phyloP scores from a whole-genome alignment of 2,113 vertebrate species.

The Xiphophorus hellerii region DNA sequence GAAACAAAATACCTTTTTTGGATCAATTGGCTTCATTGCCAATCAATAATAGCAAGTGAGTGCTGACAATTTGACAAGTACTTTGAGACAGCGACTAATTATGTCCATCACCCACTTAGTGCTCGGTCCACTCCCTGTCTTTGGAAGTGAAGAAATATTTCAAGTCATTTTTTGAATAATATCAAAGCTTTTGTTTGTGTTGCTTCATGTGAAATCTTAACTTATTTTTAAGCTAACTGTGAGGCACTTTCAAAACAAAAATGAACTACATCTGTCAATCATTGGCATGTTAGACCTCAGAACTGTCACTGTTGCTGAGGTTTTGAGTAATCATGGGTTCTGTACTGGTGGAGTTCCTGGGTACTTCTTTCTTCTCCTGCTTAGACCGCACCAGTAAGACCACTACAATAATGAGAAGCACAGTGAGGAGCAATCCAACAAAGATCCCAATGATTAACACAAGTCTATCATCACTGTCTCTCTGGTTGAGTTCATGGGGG shows the following conservation, averaged over 20 bases:
- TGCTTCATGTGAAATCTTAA: constrained; percentile 59
- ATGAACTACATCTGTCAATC: constrained; percentile 23
- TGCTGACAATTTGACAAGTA: constrained; percentile 45
- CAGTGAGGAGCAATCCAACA: constrained; percentile 78
- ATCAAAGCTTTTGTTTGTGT: constrained; percentile 65
- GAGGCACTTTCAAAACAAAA: constrained; percentile 80
- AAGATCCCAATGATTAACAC: constrained; percentile 79
- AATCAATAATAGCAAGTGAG: constrained; percentile 38
- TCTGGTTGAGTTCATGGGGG: constrained; percentile 77
- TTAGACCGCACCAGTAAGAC: constrained; percentile 76
- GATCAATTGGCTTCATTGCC: constrained; percentile 55
- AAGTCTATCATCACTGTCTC: constrained; percentile 59
- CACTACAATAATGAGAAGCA: constrained; percentile 75
- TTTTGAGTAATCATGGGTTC: constrained; percentile 82
- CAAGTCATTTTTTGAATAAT: constrained; percentile 69
- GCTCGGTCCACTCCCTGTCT: constrained; percentile 20
- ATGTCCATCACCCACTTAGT: constrained; percentile 27
- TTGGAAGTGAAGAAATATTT: constrained; percentile 62
- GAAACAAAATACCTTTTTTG: constrained; percentile 57
- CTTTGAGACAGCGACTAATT: constrained; percentile 46
- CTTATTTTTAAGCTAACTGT: constrained; percentile 53
- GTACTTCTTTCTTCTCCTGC: constrained; percentile 58
- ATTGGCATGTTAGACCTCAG: constrained; percentile 85
- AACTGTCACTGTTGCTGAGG: constrained; percentile 81
- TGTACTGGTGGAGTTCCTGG: constrained; percentile 72